Evolutionary conservation across 2,113 vertebrate genomes (phyloP), one percentile per base, ranked within the genome.

Genomic region (Calyptommatus sinebrachiatus): DNA sequence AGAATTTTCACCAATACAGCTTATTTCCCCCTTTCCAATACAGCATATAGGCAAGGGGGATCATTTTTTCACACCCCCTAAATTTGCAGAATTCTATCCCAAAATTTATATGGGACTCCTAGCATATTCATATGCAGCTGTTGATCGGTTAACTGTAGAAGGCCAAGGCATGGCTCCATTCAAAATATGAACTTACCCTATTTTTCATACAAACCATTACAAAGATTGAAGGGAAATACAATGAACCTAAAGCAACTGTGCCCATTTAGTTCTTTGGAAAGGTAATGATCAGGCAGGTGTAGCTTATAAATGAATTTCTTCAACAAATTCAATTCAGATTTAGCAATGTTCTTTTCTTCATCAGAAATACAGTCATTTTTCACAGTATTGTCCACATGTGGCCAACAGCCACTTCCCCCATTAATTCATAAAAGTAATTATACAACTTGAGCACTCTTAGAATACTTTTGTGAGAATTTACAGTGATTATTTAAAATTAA

Each of bases 391-490:
- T 35, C 87, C 90, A 82, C 78, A 53, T 9, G 80, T 72, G 14
- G 78, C 41, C 26, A 84, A 75, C 61, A 90, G 26, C 29, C 7
- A 48, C 0, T 71, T 4, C 29, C 77, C 50, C 67, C 67, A 88
- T 72, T 84, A 71, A 84, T 41, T 87, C 85, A 78, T 41, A 75
- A 11, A 73, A 46, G 16, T 28, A 81, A 84, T 83, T 76, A 70
- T 35, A 73, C 60, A 66, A 79, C 83, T 83, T 53, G 35, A 29
- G 4, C 79, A 8, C 28, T n/a, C 66, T 35, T 81, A 91, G 86
- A 87, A 60, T 66, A 84, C 75, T 18, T 87, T 78, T 63, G 45
- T n/a, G 81, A 84, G 78, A 8, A 62, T 71, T 80, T 83, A 74
- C 67, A 72, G 14, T 48, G 80, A 73, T 18, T 91, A 79, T 35